Evolutionary conservation across 1,140 invertebrate species (phyloP).

Genomic region (Macrosteles quadrilineatus): DNA sequence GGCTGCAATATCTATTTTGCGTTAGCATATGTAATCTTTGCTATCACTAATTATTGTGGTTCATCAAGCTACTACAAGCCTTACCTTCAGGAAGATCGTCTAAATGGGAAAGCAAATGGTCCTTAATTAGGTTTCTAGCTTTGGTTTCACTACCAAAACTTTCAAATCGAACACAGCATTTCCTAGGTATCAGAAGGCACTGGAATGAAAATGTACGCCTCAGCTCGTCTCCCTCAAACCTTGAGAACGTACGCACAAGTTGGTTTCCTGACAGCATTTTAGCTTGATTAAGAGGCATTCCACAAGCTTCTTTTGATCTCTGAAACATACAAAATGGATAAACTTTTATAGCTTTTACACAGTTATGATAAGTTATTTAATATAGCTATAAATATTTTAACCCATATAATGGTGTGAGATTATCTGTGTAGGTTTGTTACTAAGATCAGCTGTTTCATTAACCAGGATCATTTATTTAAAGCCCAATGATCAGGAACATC

Average conservation of each 20-base stretch:
- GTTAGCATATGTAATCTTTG: no score
- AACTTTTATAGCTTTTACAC: background rate
- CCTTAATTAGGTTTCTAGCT: slow-evolving; percentile 57
- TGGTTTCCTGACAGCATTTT: slow-evolving; percentile 55
- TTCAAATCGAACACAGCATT: slow-evolving; percentile 55
- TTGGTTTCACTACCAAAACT: slow-evolving; percentile 62
- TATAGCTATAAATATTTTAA: background rate
- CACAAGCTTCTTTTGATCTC: slow-evolving; percentile 41
- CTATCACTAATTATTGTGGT: no score
- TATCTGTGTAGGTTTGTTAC: no score
- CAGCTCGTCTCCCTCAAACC: slow-evolving; percentile 59
- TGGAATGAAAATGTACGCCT: slow-evolving; percentile 58
- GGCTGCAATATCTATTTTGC: no score
- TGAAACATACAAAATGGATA: slow-evolving; percentile 10
- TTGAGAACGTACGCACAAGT: slow-evolving; percentile 59
- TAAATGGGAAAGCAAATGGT: slow-evolving; percentile 56
- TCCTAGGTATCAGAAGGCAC: slow-evolving; percentile 53
- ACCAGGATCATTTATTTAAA: no score
- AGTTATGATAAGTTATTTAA: background rate
- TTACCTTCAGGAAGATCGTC: slow-evolving; percentile 45
- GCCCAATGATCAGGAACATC: no score
- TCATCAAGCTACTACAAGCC: no score
- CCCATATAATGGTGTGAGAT: no score
- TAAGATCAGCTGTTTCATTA: no score
- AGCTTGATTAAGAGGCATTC: slow-evolving; percentile 51